These are phyloP conservation scores for Rhopilema esculentum DNA, from an alignment of 30 jellyfish, hydroid and myxozoan genomes.

Conservation along the genomic window DNA sequence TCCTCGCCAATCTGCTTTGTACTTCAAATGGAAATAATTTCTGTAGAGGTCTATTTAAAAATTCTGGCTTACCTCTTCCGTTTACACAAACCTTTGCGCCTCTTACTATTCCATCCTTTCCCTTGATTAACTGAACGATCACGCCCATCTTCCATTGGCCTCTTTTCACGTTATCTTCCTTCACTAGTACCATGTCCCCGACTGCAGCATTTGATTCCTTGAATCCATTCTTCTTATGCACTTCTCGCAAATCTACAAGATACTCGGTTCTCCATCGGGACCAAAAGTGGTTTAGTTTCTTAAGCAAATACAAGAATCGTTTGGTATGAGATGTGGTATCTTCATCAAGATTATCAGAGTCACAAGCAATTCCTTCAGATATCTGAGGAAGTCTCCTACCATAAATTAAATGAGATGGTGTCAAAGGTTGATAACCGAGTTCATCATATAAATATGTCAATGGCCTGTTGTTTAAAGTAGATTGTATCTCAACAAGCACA, in stretches of 20 bases:
- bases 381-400: not conserved
- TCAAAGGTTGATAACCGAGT: too few relatives aligned
- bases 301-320: slow-evolving; percentile 10
- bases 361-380: too few relatives aligned
- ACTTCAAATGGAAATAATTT: not conserved
- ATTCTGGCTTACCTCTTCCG: too few relatives aligned
- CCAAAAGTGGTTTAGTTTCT: slow-evolving; percentile 16
- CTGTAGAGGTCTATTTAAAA: not conserved
- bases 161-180: not conserved
- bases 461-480: too few relatives aligned
- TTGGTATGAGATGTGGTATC: slow-evolving; percentile 1
- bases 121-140: not conserved
- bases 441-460: too few relatives aligned
- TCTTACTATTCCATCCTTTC: not conserved
- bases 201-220: too few relatives aligned
- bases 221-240: too few relatives aligned
- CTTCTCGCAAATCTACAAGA: slow-evolving; percentile 33
- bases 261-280: slow-evolving; percentile 50
- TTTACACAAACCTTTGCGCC: not conserved
- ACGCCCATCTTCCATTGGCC: not conserved
- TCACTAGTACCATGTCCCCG: not conserved
- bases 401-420: too few relatives aligned
- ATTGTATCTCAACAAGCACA: slow-evolving; percentile 12
- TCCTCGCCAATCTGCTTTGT: not conserved
- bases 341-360: slow-evolving; percentile 4